Percentiles rank a stretch among this genome's conserved stretches.
Evolutionary conservation across 2,113 vertebrate genomes (phyloP).

Genomic region (Protomyctophum bolini): DNA sequence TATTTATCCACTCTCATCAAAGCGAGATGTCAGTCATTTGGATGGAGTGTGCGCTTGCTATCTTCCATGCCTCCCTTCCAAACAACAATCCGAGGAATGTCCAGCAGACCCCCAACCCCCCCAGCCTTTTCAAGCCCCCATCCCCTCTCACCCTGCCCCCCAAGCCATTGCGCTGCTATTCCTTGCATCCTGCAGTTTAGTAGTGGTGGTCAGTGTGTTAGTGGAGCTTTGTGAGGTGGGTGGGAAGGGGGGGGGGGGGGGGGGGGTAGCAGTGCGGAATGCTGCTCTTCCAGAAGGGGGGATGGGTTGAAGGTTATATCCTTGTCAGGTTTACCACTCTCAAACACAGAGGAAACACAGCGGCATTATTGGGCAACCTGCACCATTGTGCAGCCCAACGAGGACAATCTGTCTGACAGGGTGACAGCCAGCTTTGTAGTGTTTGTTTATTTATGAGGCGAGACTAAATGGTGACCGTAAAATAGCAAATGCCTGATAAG

Average conservation of each 20-base stretch:
- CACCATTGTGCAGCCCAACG: not conserved
- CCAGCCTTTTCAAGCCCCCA: constrained; percentile 46
- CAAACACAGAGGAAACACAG: constrained; percentile 44
- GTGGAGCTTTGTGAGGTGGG: constrained; percentile 74
- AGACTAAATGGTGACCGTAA: constrained; percentile 36
- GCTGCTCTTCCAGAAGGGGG: constrained; percentile 59
- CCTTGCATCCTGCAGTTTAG: constrained; percentile 73
- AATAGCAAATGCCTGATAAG: constrained; percentile 54
- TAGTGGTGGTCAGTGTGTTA: constrained; percentile 75
- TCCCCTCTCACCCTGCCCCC: constrained; percentile 66
- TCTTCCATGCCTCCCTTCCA: constrained; percentile 58
- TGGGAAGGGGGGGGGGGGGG: constrained; percentile 58
- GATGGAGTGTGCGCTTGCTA: constrained; percentile 20
- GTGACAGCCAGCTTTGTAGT: constrained; percentile 28
- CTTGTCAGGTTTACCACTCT: constrained; percentile 68
- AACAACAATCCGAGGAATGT: constrained; percentile 79
- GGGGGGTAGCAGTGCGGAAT: constrained; percentile 72
- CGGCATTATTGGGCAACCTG: not conserved
- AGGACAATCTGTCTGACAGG: not conserved
- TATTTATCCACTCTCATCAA: constrained; percentile 22
- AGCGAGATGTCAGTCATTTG: constrained; percentile 42
- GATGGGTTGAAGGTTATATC: constrained; percentile 67
- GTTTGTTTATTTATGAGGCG: constrained; percentile 41
- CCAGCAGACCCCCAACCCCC: constrained; percentile 62
- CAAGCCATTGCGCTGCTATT: constrained; percentile 47